A percentile compares a stretch with the other conserved stretches of the same genome.
Evolutionary conservation across 92 coral and sea anemone genomes (phyloP).

Genomic region (Anthopleura xanthogrammica): DNA sequence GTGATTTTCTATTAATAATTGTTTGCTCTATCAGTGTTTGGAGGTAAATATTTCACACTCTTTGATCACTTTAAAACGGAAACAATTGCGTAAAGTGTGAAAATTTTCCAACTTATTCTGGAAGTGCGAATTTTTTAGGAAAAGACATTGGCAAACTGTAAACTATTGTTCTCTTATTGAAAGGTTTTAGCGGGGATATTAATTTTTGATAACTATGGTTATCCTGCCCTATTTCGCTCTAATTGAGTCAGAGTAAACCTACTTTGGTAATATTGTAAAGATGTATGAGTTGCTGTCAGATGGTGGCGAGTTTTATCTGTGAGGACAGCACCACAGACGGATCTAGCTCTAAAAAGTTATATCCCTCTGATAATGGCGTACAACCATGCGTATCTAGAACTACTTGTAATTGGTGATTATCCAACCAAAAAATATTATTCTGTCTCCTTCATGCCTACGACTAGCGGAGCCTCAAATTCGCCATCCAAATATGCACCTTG

Average conservation of each 20-base stretch:
- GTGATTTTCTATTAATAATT: conserved; percentile 64
- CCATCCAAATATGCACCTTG: conserved; percentile 18
- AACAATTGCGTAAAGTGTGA: conserved; percentile 72
- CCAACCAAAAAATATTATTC: conserved; percentile 16
- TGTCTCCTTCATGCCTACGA: neutral
- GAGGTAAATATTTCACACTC: conserved; percentile 75
- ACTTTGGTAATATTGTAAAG: conserved; percentile 68
- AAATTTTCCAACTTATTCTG: conserved; percentile 62
- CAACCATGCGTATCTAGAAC: conserved; percentile 23
- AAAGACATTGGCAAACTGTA: conserved; percentile 71
- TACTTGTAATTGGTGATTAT: conserved; percentile 24
- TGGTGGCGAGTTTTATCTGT: conserved; percentile 40
- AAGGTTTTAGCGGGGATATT: conserved; percentile 70
- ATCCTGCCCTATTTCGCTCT: conserved; percentile 70
- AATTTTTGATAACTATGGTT: conserved; percentile 79
- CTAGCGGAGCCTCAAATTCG: conserved; percentile 17
- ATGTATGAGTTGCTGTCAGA: conserved; percentile 63
- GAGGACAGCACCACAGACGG: conserved; percentile 36
- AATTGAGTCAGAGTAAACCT: conserved; percentile 77
- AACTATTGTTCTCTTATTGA: conserved; percentile 61
- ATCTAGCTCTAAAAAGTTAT: conserved; percentile 51
- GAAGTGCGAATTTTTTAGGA: conserved; percentile 54
- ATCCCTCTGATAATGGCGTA: conserved; percentile 54
- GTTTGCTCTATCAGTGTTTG: conserved; percentile 60
- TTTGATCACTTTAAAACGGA: conserved; percentile 68